These are phyloP conservation scores for Andrena trimmerana DNA, from an alignment of 2,888 invertebrate species.

Conservation along the genomic window DNA sequence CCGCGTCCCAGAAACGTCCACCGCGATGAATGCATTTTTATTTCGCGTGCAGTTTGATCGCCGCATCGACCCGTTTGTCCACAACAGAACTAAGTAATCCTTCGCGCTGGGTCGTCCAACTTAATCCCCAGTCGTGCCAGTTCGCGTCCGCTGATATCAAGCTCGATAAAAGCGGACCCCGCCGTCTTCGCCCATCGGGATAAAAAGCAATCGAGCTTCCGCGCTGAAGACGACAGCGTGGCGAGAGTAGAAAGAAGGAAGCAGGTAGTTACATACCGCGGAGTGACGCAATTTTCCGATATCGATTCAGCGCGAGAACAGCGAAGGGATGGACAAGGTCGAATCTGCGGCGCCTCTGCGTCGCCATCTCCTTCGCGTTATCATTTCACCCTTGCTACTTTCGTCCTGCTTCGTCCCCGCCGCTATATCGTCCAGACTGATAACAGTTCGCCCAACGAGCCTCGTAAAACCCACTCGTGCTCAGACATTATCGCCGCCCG, in stretches of 20 bases:
- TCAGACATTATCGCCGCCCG: slow-evolving; percentile 42
- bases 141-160: neutral
- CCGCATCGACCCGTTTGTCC: neutral
- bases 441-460: slow-evolving; percentile 23
- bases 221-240: neutral
- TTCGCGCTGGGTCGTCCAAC: neutral
- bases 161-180: too few species aligned
- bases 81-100: neutral
- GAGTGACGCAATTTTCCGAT: slow-evolving; percentile 21
- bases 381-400: slow-evolving; percentile 20
- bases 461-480: slow-evolving; percentile 47
- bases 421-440: slow-evolving; percentile 19
- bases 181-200: too few species aligned
- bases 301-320: slow-evolving; percentile 56
- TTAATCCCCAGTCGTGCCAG: too few species aligned
- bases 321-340: slow-evolving; percentile 5
- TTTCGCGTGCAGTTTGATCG: neutral
- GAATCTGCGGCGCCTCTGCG: slow-evolving; percentile 55
- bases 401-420: neutral
- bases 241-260: neutral
- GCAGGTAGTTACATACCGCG: neutral
- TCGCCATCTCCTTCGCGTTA: slow-evolving; percentile 50
- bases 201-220: neutral
- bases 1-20: neutral
- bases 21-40: slow-evolving; percentile 8